phyloP scores from a whole-genome alignment of 2,113 vertebrate species.

The Diglossa brunneiventris region DNA sequence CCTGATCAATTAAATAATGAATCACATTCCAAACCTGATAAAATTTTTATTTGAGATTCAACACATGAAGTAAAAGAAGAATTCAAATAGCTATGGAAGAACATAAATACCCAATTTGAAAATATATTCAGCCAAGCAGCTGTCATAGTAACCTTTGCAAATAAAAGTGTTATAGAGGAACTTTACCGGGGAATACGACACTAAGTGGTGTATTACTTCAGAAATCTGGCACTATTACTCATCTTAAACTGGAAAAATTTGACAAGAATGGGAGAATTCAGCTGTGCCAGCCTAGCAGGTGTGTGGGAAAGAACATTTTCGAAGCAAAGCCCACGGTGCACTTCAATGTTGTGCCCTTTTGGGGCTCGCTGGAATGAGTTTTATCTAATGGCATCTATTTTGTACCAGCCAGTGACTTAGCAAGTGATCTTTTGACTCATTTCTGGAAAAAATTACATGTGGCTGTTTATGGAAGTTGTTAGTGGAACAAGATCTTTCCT shows the following conservation, averaged over 20 bases:
- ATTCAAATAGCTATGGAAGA: background rate
- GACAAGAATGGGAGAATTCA: conserved; percentile 19
- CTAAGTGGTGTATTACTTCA: conserved; percentile 5
- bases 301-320: background rate
- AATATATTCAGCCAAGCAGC: conserved; percentile 12
- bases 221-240: conserved; percentile 22
- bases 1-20: conserved; percentile 35
- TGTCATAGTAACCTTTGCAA: conserved; percentile 39
- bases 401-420: background rate
- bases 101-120: background rate
- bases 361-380: background rate
- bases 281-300: background rate
- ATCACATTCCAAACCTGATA: background rate
- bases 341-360: background rate
- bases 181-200: background rate
- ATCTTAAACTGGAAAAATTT: conserved; percentile 8
- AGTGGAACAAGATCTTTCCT: conserved; percentile 14
- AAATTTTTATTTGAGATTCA: background rate
- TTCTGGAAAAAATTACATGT: background rate
- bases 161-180: background rate
- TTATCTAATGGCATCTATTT: background rate
- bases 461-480: background rate
- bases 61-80: background rate
- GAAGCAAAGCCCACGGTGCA: background rate
- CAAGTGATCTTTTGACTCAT: conserved; percentile 2